A percentile compares a stretch with the other conserved stretches of the same genome.
Conservation (phyloP, 2,888 invertebrate genomes). For the Helobdella robusta region DNA sequence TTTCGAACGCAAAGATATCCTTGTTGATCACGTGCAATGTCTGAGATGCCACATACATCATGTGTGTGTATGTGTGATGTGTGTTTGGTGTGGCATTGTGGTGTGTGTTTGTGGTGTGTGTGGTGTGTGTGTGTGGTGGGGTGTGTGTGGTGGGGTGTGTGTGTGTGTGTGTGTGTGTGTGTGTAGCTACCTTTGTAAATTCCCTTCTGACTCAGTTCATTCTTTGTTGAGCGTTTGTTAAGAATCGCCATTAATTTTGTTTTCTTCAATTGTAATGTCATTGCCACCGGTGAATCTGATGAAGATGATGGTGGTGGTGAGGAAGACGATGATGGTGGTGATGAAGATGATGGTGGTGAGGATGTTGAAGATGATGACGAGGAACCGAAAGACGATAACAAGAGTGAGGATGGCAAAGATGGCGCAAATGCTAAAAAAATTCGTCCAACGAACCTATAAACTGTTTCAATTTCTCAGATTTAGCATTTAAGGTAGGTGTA, state of each 20-base stretch:
- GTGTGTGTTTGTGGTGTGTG: neutral
- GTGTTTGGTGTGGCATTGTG: neutral
- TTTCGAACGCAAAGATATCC: neutral
- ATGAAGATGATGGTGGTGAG: too few relatives aligned
- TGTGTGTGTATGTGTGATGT: neutral
- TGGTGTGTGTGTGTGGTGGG: neutral
- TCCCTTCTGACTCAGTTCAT: neutral
- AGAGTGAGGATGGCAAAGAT: neutral
- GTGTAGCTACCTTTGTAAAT: constrained; percentile 16
- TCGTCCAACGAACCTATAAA: neutral
- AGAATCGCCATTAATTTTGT: neutral
- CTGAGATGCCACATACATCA: neutral
- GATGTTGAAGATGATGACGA: too few relatives aligned
- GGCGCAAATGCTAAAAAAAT: neutral
- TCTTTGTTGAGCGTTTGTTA: constrained; percentile 4
- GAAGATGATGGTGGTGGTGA: neutral
- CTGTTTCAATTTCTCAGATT: neutral
- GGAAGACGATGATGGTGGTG: too few relatives aligned
- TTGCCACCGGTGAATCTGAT: neutral
- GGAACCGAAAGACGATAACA: too few relatives aligned
- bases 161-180: too few relatives aligned
- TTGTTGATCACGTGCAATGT: neutral
- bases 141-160: too few relatives aligned
- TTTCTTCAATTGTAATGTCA: neutral
- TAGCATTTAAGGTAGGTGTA: neutral